Conservation (phyloP, 53 echinoderm and acorn worm genomes). For the Arbacia lixula region DNA sequence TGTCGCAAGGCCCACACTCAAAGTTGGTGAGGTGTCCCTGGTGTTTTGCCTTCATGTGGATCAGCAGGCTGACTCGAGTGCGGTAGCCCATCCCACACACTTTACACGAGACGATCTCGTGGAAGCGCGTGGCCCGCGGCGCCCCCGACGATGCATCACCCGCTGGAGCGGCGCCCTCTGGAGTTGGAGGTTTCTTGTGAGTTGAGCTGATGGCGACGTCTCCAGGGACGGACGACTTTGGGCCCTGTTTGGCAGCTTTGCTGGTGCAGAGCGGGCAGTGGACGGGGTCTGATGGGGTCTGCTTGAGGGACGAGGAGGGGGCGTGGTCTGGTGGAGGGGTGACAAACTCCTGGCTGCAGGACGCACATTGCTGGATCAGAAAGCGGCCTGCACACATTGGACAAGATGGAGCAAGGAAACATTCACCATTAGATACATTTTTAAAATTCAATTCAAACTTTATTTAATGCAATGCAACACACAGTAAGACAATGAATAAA, state of each 20-base stretch:
- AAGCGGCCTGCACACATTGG: conserved; percentile 18
- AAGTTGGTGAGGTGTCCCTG: conserved; percentile 22
- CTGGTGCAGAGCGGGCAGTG: conserved; percentile 24
- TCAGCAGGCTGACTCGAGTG: conserved; percentile 31
- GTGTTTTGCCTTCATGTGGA: conserved; percentile 49
- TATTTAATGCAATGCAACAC: too few relatives aligned
- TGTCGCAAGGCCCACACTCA: conserved; percentile 40
- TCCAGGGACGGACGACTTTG: too few relatives aligned
- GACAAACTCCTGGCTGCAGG: conserved; percentile 9
- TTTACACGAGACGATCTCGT: conserved; percentile 35
- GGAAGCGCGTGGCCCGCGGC: conserved; percentile 27
- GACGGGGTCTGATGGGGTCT: not conserved
- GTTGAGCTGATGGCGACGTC: too few relatives aligned
- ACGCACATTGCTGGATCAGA: conserved; percentile 18
- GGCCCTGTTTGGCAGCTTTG: not conserved
- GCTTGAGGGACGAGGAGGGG: not conserved
- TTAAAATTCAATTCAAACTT: too few relatives aligned
- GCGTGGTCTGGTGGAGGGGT: not conserved
- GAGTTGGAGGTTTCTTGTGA: too few relatives aligned
- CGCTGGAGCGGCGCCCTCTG: too few relatives aligned
- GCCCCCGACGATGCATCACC: not conserved
- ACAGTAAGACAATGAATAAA: too few relatives aligned
- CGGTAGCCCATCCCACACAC: conserved; percentile 50
- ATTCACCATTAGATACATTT: too few relatives aligned
- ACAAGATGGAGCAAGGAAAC: too few relatives aligned